Base-by-base conservation (phyloP, 2,888 invertebrate genomes). In the Apotomis capreana region DNA sequence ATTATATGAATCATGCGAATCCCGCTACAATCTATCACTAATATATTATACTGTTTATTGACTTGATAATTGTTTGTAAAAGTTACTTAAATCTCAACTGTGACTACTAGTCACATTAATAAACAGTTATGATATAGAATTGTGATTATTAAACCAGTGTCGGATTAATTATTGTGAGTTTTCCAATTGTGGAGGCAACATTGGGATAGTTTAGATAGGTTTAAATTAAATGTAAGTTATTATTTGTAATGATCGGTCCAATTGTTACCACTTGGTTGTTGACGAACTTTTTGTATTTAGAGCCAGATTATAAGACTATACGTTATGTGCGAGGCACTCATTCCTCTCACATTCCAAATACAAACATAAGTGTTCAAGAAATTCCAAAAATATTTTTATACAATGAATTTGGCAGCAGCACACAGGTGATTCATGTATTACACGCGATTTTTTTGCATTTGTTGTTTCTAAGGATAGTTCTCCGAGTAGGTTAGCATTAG, bases 381-480 rank as follows among this genome's bases (percentile, higher is more conserved):
- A 51, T 70, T 57, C 49, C 61, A 26, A 51, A 40, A 70, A 51
- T 71, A 67, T 71, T 67, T 71, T 71, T 61, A 54, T 71, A 71
- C 57, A 10, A 49, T 9, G 10, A 36, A 55, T 65, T 60, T 60
- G 52, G 64, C 70, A 67, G 40, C 54, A 55, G 54, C 58, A 57
- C 57, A 54, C 61, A 60, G 54, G 40, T 37, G 15, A 13, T 36
- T 57, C 44, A 55, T 70, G 70, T 67, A 65, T 40, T 52, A 60
- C 10, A n/a, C 15, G 37, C 60, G n/a, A 65, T 46, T 49, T 10
- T 44, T 49, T 49, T 54, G 67, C 61, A 71, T 63, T 63, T 52
- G 46, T 67, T 67, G 55, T 57, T 67, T 61, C 65, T 8, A 60
- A 49, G 61, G 10, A 9, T 52, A 51, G 58, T 26, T 36, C 54